These are phyloP conservation scores for Chrysogorgia sp. DNA, from an alignment of 92 coral and sea anemone genomes.

Conservation along the genomic window DNA sequence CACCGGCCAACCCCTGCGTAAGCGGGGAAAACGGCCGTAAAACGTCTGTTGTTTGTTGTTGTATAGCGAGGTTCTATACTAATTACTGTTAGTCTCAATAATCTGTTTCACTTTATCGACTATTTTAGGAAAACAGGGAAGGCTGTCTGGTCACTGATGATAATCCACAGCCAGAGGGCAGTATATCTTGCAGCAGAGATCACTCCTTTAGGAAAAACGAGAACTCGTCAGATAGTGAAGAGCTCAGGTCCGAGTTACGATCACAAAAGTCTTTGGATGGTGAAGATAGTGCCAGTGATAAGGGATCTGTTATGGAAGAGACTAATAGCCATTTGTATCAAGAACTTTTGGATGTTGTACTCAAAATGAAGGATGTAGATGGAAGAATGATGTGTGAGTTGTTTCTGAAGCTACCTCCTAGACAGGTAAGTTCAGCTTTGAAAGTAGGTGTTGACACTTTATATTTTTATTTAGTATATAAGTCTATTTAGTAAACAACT, in stretches of 20 bases:
- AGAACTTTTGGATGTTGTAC: slow-evolving; percentile 86
- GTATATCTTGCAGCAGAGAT: slow-evolving; percentile 1
- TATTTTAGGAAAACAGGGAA: slow-evolving; percentile 4
- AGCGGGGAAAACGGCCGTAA: too few relatives aligned
- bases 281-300: slow-evolving; percentile 45
- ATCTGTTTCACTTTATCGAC: neutral
- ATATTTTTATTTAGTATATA: neutral
- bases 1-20: too few relatives aligned
- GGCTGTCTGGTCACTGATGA: neutral
- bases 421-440: slow-evolving; percentile 70
- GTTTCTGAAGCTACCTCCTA: slow-evolving; percentile 88
- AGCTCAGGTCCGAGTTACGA: slow-evolving; percentile 23
- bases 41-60: too few relatives aligned
- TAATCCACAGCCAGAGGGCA: neutral
- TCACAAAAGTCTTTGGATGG: slow-evolving; percentile 34
- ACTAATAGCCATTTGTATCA: slow-evolving; percentile 56
- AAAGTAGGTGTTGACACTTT: too few relatives aligned
- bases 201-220: slow-evolving; percentile 9
- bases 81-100: too few relatives aligned
- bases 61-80: too few relatives aligned
- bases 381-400: slow-evolving; percentile 90
- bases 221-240: slow-evolving; percentile 30
- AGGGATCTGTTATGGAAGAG: slow-evolving; percentile 40
- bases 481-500: neutral
- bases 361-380: slow-evolving; percentile 85